Percentiles rank a stretch among this genome's conserved stretches.
Evolutionary conservation across 2,888 invertebrate genomes (phyloP).

Genomic region (Sinodicranocentrus sp.): DNA sequence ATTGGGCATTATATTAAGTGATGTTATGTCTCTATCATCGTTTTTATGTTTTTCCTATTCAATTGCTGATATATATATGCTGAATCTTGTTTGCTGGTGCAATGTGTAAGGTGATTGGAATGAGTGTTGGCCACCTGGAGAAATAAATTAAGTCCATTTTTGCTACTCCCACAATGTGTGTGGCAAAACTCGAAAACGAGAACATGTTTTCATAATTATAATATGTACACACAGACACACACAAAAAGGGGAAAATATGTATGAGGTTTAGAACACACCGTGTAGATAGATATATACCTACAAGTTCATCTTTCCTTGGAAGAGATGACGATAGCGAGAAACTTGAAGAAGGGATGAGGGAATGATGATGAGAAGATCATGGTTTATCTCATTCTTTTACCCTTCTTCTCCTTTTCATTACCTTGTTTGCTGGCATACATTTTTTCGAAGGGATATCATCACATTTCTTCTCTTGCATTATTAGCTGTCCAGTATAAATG

Average conservation of each 20-base stretch:
- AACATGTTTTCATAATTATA: constrained; percentile 69
- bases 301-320: no score
- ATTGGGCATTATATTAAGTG: constrained; percentile 54
- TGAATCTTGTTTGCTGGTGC: constrained; percentile 44
- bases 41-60: constrained; percentile 22
- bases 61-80: constrained; percentile 23
- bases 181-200: constrained; percentile 70
- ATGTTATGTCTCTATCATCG: constrained; percentile 64
- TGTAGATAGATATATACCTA: not conserved
- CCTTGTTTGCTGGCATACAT: constrained; percentile 49
- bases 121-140: constrained; percentile 74
- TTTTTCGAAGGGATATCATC: constrained; percentile 33
- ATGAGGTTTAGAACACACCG: not conserved
- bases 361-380: constrained; percentile 56
- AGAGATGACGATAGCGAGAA: not conserved
- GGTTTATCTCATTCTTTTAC: constrained; percentile 29
- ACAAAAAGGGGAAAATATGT: constrained; percentile 26
- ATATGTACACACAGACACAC: constrained; percentile 44
- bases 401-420: constrained; percentile 53
- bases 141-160: constrained; percentile 74
- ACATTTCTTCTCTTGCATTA: constrained; percentile 12
- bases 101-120: constrained; percentile 70
- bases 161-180: constrained; percentile 72
- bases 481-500: constrained; percentile 34
- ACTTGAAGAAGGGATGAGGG: constrained; percentile 27